These are phyloP conservation scores for Drosophila subquinaria DNA, from an alignment of 2,888 invertebrate genomes.

Conservation along the genomic window DNA sequence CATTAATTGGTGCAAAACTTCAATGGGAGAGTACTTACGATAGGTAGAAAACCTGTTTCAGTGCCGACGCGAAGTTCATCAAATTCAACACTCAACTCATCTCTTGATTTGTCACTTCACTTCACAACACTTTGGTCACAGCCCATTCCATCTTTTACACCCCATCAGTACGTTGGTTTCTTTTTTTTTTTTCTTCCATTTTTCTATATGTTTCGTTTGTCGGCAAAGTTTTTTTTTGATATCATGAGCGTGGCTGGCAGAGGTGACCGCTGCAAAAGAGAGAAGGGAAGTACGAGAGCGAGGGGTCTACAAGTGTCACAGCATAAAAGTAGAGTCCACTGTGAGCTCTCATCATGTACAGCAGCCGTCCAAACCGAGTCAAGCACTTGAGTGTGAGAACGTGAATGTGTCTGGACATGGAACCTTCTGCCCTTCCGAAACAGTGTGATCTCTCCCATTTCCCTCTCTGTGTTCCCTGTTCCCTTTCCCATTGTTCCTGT, in stretches of 20 bases:
- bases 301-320: slow-evolving; percentile 69
- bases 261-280: neutral
- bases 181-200: slow-evolving; percentile 25
- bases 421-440: slow-evolving; percentile 28
- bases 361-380: slow-evolving; percentile 8
- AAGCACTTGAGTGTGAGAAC: slow-evolving; percentile 55
- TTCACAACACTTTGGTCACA: slow-evolving; percentile 30
- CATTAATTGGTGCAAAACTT: slow-evolving; percentile 60
- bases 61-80: slow-evolving; percentile 6
- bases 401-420: slow-evolving; percentile 63
- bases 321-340: slow-evolving; percentile 68
- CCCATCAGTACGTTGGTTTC: slow-evolving; percentile 27
- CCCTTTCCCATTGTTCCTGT: slow-evolving; percentile 21
- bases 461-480: neutral
- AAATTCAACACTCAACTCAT: slow-evolving; percentile 33
- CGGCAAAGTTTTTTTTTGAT: slow-evolving; percentile 72
- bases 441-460: slow-evolving; percentile 9
- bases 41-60: slow-evolving; percentile 56
- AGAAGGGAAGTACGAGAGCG: neutral
- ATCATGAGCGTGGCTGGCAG: slow-evolving; percentile 60
- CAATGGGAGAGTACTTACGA: slow-evolving; percentile 11
- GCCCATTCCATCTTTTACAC: slow-evolving; percentile 44
- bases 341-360: slow-evolving; percentile 41
- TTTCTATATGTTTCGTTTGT: slow-evolving; percentile 52
- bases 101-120: slow-evolving; percentile 49